Evolutionary conservation across 2,113 vertebrate species (phyloP).

Genomic region (Pelvicachromis taeniatus): DNA sequence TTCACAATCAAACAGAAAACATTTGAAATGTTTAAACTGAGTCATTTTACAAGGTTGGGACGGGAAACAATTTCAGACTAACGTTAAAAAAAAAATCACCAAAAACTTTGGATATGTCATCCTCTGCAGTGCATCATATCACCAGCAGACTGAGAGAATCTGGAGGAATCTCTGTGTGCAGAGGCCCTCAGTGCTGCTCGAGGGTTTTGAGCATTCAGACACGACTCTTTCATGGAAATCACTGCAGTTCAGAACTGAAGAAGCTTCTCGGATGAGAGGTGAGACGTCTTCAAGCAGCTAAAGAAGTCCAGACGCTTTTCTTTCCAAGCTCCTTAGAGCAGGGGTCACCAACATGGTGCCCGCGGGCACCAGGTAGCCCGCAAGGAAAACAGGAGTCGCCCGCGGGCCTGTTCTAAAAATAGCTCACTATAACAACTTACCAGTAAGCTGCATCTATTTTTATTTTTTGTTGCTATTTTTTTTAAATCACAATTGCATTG

Average conservation of each 20-base stretch:
- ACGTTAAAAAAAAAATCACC: background rate
- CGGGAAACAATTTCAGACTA: accelerated
- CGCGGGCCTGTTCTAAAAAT: no score
- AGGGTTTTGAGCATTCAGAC: background rate
- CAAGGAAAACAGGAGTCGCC: no score
- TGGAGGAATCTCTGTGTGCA: background rate
- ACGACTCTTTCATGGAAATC: accelerated
- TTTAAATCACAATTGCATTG: no score
- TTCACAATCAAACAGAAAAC: background rate
- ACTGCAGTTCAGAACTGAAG: background rate
- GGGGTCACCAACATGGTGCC: no score
- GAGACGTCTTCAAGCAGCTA: no score
- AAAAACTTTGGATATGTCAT: background rate
- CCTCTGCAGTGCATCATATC: background rate
- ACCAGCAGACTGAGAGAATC: background rate
- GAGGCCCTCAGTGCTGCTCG: accelerated
- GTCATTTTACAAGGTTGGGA: accelerated
- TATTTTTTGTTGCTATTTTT: no score
- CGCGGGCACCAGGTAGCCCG: no score
- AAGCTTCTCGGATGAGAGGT: no score
- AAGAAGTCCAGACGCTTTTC: no score
- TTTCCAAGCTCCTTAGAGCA: no score
- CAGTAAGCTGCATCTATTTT: no score
- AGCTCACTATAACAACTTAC: no score
- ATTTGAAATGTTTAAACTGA: background rate